phyloP scores from a whole-genome alignment of 1,140 invertebrate genomes.

The Drosophila funebris region DNA sequence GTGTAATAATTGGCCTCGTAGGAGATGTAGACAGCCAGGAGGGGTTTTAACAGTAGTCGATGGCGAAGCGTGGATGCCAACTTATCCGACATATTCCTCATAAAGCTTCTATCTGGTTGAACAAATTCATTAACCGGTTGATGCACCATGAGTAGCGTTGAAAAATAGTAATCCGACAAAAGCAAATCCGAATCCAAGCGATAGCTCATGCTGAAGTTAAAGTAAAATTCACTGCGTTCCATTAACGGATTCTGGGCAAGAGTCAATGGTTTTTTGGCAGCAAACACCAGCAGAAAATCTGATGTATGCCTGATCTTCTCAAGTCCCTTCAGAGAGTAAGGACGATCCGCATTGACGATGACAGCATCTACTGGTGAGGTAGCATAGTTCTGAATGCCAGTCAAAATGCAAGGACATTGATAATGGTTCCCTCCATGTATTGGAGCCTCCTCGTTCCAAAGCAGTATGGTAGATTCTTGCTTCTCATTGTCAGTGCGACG shows the following conservation, averaged over 20 bases:
- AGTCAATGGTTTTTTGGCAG: conserved; percentile 23
- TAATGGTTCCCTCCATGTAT: neutral
- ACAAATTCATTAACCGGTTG: conserved; percentile 15
- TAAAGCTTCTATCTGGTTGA: neutral
- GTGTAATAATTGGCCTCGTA: conserved; percentile 32
- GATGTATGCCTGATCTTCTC: neutral
- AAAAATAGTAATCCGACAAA: conserved; percentile 52
- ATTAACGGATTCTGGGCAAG: neutral
- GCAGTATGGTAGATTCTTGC: neutral
- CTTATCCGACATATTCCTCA: neutral
- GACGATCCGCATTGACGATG: conserved; percentile 51
- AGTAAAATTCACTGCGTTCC: neutral
- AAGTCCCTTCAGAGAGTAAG: conserved; percentile 30
- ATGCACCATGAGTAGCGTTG: neutral
- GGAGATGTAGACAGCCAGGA: conserved; percentile 21
- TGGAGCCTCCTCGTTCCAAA: conserved; percentile 15
- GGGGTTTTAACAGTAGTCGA: conserved; percentile 2
- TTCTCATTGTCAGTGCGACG: no score
- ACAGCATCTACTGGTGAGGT: conserved; percentile 44
- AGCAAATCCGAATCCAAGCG: conserved; percentile 56
- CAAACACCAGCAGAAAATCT: conserved; percentile 39
- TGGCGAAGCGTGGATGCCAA: neutral
- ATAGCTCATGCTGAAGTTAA: conserved; percentile 65
- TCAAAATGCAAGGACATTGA: conserved; percentile 32
- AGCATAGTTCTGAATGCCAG: neutral